Conservation (phyloP, 2,797 vertebrate genomes). For the Mormyrops attenuatus region DNA sequence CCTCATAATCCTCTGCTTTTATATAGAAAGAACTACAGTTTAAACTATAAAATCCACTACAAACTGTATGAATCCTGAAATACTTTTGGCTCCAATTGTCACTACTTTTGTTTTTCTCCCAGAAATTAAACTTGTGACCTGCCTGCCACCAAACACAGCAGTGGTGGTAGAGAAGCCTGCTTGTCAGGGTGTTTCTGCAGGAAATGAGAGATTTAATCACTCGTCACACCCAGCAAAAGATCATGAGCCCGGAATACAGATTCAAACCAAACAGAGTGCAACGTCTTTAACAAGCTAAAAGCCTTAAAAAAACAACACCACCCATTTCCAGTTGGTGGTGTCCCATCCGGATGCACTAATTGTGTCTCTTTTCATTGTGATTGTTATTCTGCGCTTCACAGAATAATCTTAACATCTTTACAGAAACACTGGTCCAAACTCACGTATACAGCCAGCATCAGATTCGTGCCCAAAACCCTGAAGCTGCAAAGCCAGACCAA, state of each 20-base stretch:
- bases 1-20: neutral
- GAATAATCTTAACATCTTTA: neutral
- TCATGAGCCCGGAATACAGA: neutral
- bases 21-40: neutral
- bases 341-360: neutral
- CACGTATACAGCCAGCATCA: neutral
- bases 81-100: neutral
- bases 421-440: neutral
- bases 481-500: neutral
- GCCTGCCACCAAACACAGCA: neutral
- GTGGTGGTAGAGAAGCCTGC: neutral
- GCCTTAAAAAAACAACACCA: neutral
- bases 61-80: neutral
- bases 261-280: neutral
- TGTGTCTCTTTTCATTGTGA: neutral
- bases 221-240: neutral
- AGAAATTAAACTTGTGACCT: neutral
- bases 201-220: neutral
- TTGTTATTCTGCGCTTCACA: neutral
- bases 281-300: neutral
- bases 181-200: neutral
- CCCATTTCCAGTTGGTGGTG: neutral
- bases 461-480: neutral
- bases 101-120: neutral
- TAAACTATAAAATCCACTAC: neutral